Percentiles rank a stretch among this genome's conserved stretches.
phyloP scores from a whole-genome alignment of 2,888 invertebrate genomes.

The Icerya purchasi region DNA sequence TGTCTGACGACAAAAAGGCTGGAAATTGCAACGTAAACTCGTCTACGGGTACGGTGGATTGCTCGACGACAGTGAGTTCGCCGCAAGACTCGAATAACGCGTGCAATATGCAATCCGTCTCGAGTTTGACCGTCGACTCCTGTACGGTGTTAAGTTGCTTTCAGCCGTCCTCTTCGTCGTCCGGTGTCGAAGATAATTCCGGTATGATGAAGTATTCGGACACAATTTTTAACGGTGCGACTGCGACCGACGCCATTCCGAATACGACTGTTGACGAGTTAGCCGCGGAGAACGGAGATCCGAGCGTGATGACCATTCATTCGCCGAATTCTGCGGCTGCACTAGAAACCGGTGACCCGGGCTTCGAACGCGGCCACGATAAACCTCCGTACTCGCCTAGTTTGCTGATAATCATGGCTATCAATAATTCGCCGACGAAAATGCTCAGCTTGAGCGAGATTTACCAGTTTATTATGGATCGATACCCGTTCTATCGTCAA shows the following conservation, averaged over 20 bases:
- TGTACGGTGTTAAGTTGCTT: constrained; percentile 41
- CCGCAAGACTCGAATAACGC: too few relatives aligned
- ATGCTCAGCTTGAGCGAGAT: constrained; percentile 97
- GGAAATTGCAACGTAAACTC: too few relatives aligned
- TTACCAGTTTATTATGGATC: constrained; percentile 98
- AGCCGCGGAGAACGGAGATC: constrained; percentile 17
- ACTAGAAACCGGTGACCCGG: constrained; percentile 61
- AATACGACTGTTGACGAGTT: constrained; percentile 25
- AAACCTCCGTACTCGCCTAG: constrained; percentile 99
- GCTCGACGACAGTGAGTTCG: too few relatives aligned
- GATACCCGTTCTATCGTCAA: constrained; percentile 94
- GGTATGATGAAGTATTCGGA: constrained; percentile 34
- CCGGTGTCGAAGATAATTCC: constrained; percentile 40
- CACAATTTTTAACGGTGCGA: constrained; percentile 37
- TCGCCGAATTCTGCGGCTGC: constrained; percentile 34
- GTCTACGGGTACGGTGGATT: too few relatives aligned
- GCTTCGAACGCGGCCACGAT: constrained; percentile 80
- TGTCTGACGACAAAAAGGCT: too few relatives aligned
- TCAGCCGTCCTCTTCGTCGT: constrained; percentile 29
- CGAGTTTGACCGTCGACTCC: too few relatives aligned
- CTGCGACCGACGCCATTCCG: constrained; percentile 23
- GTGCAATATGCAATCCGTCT: too few relatives aligned
- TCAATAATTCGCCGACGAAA: constrained; percentile 83
- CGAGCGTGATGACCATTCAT: neutral
- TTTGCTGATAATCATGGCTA: constrained; percentile 97